These are phyloP conservation scores for Zosterops borbonicus DNA, from an alignment of 2,113 vertebrate species.

Conservation along the genomic window DNA sequence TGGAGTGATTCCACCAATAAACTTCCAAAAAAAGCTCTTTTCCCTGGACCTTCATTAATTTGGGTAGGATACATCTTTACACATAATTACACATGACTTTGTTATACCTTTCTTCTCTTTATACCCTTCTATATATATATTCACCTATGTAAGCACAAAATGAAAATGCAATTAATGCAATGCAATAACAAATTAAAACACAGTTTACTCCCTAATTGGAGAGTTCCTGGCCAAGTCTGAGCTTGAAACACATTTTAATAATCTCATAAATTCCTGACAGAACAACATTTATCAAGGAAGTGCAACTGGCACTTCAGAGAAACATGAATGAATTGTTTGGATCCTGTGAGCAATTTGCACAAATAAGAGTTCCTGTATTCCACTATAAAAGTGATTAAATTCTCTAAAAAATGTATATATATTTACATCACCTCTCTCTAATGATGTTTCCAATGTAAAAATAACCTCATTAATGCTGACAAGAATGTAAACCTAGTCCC, in stretches of 20 bases:
- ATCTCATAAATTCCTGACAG: neutral
- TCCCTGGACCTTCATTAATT: neutral
- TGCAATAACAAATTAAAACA: neutral
- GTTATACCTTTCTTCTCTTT: neutral
- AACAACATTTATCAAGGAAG: neutral
- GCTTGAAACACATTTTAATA: neutral
- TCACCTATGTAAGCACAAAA: neutral
- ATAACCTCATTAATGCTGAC: conserved; percentile 54
- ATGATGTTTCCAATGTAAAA: conserved; percentile 26
- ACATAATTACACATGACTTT: neutral
- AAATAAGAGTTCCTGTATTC: neutral
- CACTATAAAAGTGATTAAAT: neutral
- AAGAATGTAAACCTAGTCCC: conserved; percentile 26
- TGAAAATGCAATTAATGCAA: neutral
- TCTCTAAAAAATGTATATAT: neutral
- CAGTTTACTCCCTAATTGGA: neutral
- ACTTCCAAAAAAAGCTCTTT: neutral
- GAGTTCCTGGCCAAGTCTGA: neutral
- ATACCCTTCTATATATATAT: neutral
- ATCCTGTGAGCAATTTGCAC: neutral
- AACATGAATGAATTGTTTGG: too few relatives aligned
- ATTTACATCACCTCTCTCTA: neutral
- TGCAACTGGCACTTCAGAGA: neutral
- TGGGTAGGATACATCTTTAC: neutral
- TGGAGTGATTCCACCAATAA: neutral